A percentile compares a stretch with the other conserved stretches of the same genome.
These are phyloP conservation scores for Xylota segnis DNA, from an alignment of 2,888 invertebrate genomes.

Conservation along the genomic window DNA sequence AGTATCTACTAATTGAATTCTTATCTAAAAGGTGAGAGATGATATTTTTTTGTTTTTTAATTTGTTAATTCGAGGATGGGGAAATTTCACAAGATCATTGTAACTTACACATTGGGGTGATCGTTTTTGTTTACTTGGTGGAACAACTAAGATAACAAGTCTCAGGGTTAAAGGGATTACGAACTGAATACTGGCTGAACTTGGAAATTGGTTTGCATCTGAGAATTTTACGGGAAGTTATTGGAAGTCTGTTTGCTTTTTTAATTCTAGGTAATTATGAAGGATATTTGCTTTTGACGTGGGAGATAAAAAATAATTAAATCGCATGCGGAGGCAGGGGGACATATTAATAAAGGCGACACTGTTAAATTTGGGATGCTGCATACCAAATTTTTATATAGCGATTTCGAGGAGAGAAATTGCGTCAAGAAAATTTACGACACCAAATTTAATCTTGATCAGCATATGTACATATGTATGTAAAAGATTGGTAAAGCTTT, in stretches of 20 bases:
- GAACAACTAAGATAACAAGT: conserved; percentile 10
- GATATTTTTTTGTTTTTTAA: not conserved
- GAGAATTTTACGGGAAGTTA: conserved; percentile 9
- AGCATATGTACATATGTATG: too few relatives aligned
- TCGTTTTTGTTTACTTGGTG: conserved; percentile 28
- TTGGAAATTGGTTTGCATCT: conserved; percentile 8
- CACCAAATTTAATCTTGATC: not conserved
- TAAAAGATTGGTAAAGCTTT: too few relatives aligned
- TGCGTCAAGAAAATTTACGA: not conserved
- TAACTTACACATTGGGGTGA: conserved; percentile 24
- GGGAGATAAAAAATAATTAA: conserved; percentile 47
- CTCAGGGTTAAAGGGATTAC: conserved; percentile 22
- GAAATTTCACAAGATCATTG: conserved; percentile 28
- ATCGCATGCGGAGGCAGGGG: conserved; percentile 11
- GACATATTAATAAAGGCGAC: conserved; percentile 2
- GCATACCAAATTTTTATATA: not conserved
- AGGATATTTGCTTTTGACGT: conserved; percentile 32
- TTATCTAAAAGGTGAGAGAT: conserved; percentile 53
- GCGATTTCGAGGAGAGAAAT: not conserved
- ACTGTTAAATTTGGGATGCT: not conserved
- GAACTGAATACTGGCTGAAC: not conserved
- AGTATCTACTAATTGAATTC: conserved; percentile 53
- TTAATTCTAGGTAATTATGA: conserved; percentile 47
- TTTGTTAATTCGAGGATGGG: not conserved
- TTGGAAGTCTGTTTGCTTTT: conserved; percentile 43